Percentiles rank a stretch among this genome's conserved stretches.
Conservation (phyloP, 2,797 vertebrate genomes). For the Hafferia zeledoni region DNA sequence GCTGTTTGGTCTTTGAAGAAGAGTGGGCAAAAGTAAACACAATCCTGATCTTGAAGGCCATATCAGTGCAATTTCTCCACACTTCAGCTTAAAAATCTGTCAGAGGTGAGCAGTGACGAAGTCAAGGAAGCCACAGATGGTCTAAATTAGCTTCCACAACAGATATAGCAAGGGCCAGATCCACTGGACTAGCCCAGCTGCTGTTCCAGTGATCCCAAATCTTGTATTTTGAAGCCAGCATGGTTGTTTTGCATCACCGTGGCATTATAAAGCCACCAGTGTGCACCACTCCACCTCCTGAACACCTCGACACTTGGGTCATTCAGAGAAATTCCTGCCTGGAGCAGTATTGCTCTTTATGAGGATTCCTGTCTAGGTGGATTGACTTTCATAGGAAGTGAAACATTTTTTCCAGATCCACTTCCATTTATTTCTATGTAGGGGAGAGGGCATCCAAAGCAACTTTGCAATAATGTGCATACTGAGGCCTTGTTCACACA, state of each 20-base stretch:
- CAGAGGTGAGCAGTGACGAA: background rate
- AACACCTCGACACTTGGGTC: background rate
- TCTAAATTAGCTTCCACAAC: background rate
- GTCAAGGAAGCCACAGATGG: background rate
- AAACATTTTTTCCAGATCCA: slow-evolving; percentile 40
- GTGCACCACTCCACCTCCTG: background rate
- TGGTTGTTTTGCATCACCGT: rapidly evolving
- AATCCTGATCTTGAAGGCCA: background rate
- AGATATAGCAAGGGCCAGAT: background rate
- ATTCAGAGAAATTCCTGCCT: slow-evolving; percentile 35
- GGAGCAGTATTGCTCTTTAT: slow-evolving; percentile 14
- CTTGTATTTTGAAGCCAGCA: background rate
- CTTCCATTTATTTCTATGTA: background rate
- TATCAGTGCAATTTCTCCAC: background rate
- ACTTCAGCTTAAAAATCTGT: background rate
- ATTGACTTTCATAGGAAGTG: slow-evolving; percentile 33
- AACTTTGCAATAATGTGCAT: background rate
- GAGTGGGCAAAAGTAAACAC: background rate
- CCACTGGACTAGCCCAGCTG: background rate
- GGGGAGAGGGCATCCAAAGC: background rate
- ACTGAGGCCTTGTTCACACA: background rate
- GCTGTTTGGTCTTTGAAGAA: background rate
- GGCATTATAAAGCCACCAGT: background rate
- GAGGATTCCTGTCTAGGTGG: slow-evolving; percentile 9
- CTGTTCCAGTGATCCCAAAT: background rate